Evolutionary conservation across 2,888 invertebrate genomes (phyloP).

Genomic region (Drosophila kuntzei): DNA sequence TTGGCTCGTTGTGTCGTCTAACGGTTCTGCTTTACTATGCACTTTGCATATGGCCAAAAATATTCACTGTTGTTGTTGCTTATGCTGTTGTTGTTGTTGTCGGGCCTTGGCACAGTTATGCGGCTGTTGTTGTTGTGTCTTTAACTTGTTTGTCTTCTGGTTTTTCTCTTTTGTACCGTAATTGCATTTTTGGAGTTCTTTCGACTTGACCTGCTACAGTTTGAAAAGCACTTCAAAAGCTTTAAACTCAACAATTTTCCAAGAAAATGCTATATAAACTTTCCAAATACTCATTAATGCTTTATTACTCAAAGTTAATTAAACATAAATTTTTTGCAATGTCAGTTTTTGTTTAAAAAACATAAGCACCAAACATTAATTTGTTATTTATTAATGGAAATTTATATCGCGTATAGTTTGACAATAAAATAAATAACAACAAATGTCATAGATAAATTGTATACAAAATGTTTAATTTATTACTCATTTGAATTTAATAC

Average conservation of each 20-base stretch:
- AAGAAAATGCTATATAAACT: no score
- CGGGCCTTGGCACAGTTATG: constrained; percentile 78
- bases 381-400: no score
- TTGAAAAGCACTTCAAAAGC: neutral
- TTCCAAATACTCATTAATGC: no score
- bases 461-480: neutral
- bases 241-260: neutral
- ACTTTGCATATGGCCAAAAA: constrained; percentile 68
- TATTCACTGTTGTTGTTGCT: constrained; percentile 34
- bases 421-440: no score
- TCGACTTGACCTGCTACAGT: constrained; percentile 45
- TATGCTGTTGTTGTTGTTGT: constrained; percentile 22
- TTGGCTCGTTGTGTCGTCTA: constrained; percentile 34
- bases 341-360: no score
- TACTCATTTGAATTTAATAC: neutral
- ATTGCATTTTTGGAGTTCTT: constrained; percentile 37
- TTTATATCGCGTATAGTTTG: no score
- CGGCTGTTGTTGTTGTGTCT: constrained; percentile 43
- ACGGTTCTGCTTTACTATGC: constrained; percentile 67
- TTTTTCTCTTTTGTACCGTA: constrained; percentile 35
- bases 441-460: neutral
- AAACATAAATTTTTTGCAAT: no score
- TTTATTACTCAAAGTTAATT: no score
- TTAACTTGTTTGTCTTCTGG: constrained; percentile 44
- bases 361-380: no score